Conservation (phyloP, 2,888 invertebrate genomes). For the Troides helena region DNA sequence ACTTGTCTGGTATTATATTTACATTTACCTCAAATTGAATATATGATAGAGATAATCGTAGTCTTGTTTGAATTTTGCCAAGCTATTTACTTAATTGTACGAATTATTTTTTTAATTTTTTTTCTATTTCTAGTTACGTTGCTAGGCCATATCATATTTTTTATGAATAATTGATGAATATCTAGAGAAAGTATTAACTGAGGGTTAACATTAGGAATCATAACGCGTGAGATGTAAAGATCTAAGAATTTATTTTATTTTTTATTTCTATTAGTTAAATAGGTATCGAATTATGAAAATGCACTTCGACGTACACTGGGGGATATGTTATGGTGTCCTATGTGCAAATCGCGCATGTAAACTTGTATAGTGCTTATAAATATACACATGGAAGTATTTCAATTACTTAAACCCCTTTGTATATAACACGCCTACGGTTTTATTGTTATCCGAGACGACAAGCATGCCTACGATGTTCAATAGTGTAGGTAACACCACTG, state of each 20-base stretch:
- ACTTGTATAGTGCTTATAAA: constrained; percentile 76
- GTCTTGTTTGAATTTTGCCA: constrained; percentile 20
- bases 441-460: constrained; percentile 70
- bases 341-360: constrained; percentile 61
- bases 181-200: constrained; percentile 1
- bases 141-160: constrained; percentile 10
- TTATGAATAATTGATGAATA: constrained; percentile 4
- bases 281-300: constrained; percentile 28
- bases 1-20: neutral
- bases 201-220: neutral
- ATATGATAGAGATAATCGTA: constrained; percentile 6
- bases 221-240: constrained; percentile 11
- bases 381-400: constrained; percentile 53
- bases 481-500: constrained; percentile 69
- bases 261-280: constrained; percentile 46
- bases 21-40: neutral
- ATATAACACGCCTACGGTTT: constrained; percentile 66
- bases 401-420: constrained; percentile 58
- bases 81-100: constrained; percentile 21
- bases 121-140: constrained; percentile 2
- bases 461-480: constrained; percentile 73
- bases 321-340: constrained; percentile 43
- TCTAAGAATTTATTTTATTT: constrained; percentile 46
- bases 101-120: constrained; percentile 27
- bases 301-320: constrained; percentile 40